These are phyloP conservation scores for Galago senegalensis DNA, from an alignment of 2,797 vertebrate genomes.

Conservation along the genomic window DNA sequence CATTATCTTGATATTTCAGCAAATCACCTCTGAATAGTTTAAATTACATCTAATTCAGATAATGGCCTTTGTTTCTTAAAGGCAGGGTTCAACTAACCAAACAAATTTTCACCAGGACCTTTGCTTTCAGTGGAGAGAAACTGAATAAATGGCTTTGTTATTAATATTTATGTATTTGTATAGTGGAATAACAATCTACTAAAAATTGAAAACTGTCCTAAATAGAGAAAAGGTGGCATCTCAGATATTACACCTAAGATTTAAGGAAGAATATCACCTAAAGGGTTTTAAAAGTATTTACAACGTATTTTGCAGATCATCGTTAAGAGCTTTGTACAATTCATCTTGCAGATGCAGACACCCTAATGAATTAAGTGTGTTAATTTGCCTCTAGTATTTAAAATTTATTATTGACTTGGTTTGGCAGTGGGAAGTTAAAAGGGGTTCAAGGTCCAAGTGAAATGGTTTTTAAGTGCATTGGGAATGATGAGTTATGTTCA, in stretches of 20 bases:
- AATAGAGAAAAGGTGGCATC: conserved; percentile 79
- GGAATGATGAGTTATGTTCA: conserved; percentile 79
- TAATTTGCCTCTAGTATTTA: conserved; percentile 73
- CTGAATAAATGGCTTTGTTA: conserved; percentile 83
- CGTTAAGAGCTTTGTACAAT: conserved; percentile 75
- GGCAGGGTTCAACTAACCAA: conserved; percentile 83
- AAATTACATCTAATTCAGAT: conserved; percentile 38
- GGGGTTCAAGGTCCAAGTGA: conserved; percentile 75
- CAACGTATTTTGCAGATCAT: conserved; percentile 70
- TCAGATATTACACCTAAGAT: conserved; percentile 82
- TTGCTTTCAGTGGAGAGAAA: conserved; percentile 84
- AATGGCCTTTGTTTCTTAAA: conserved; percentile 77
- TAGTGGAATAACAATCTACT: conserved; percentile 81
- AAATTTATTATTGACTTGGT: conserved; percentile 74
- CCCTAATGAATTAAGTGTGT: conserved; percentile 83
- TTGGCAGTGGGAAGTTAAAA: conserved; percentile 72
- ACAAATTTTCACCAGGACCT: conserved; percentile 84
- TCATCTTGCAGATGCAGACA: conserved; percentile 73
- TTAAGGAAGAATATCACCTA: conserved; percentile 79
- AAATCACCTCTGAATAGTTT: conserved; percentile 83
- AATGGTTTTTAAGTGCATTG: conserved; percentile 81
- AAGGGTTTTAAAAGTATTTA: conserved; percentile 80
- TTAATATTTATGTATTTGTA: conserved; percentile 84
- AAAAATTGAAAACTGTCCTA: conserved; percentile 72
- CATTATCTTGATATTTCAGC: conserved; percentile 85